Evolutionary conservation across 2,888 invertebrate genomes (phyloP).

Genomic region (Odontocolon sp.): DNA sequence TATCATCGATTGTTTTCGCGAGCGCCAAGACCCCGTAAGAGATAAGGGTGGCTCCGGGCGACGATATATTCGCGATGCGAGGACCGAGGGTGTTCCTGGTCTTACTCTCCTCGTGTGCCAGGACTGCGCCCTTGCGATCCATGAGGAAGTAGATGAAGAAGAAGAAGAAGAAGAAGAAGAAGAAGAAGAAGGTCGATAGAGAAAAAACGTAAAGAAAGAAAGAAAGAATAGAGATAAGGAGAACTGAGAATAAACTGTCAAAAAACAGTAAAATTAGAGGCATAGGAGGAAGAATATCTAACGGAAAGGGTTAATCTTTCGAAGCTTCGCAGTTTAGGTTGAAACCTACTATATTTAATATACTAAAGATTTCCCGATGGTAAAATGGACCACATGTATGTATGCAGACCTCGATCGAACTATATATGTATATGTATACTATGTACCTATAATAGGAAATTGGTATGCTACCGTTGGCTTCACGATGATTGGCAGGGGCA

Average conservation of each 20-base stretch:
- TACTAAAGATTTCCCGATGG: too few relatives aligned
- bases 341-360: too few relatives aligned
- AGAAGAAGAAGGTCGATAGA: conserved; percentile 2
- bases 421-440: neutral
- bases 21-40: conserved; percentile 63
- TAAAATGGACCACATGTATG: too few relatives aligned
- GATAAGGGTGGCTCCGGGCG: conserved; percentile 58
- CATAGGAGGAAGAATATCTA: neutral
- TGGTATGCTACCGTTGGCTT: conserved; percentile 71
- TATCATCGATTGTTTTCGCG: conserved; percentile 65
- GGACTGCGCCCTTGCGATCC: neutral
- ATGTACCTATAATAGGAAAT: conserved; percentile 64
- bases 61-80: conserved; percentile 44
- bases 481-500: conserved; percentile 73
- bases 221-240: conserved; percentile 2
- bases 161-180: too few relatives aligned
- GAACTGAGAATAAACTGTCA: conserved; percentile 5
- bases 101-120: conserved; percentile 16
- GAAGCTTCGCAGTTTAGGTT: neutral
- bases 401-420: conserved; percentile 9
- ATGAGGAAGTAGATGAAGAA: too few relatives aligned
- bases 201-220: conserved; percentile 20
- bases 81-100: too few relatives aligned
- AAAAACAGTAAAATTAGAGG: neutral
- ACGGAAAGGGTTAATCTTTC: neutral